Percentiles rank a stretch among this genome's conserved stretches.
phyloP scores from a whole-genome alignment of 2,113 vertebrate species.

The Anolis sagrei region DNA sequence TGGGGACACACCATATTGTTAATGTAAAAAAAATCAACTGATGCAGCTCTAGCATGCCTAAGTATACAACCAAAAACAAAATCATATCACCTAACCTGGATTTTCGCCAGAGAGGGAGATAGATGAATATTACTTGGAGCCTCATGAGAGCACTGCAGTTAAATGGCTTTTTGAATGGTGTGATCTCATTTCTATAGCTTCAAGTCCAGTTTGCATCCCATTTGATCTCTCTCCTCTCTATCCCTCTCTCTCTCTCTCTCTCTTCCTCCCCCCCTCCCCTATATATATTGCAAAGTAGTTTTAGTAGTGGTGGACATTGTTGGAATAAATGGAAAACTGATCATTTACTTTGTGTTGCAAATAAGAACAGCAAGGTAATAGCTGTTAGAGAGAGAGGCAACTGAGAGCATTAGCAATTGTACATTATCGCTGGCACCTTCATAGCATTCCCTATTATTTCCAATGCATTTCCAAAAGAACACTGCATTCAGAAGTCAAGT shows the following conservation, averaged over 20 bases:
- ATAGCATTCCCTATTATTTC: slow-evolving; percentile 31
- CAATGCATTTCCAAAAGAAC: slow-evolving; percentile 48
- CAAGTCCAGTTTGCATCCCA: not conserved
- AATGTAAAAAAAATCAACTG: no score
- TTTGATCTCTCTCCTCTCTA: no score
- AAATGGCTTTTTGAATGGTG: slow-evolving; percentile 3
- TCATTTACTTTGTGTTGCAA: slow-evolving; percentile 10
- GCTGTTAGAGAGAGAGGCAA: slow-evolving; percentile 37
- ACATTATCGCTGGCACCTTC: slow-evolving; percentile 46
- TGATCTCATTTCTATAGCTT: not conserved
- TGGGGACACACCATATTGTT: no score
- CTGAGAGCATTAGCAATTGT: slow-evolving; percentile 50
- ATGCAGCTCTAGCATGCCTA: not conserved
- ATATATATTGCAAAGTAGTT: slow-evolving; percentile 11
- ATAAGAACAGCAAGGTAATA: slow-evolving; percentile 26
- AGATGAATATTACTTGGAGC: not conserved
- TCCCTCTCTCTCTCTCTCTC: no score
- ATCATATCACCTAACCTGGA: not conserved
- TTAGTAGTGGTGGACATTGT: not conserved
- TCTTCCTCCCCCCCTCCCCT: no score
- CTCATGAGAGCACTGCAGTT: not conserved
- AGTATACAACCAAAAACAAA: not conserved
- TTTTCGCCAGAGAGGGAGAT: not conserved
- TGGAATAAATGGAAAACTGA: not conserved
- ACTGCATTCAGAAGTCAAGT: slow-evolving; percentile 47